A percentile compares a stretch with the other conserved stretches of the same genome.
phyloP scores from a whole-genome alignment of 2,113 vertebrate species.

The Cebidichthys violaceus region DNA sequence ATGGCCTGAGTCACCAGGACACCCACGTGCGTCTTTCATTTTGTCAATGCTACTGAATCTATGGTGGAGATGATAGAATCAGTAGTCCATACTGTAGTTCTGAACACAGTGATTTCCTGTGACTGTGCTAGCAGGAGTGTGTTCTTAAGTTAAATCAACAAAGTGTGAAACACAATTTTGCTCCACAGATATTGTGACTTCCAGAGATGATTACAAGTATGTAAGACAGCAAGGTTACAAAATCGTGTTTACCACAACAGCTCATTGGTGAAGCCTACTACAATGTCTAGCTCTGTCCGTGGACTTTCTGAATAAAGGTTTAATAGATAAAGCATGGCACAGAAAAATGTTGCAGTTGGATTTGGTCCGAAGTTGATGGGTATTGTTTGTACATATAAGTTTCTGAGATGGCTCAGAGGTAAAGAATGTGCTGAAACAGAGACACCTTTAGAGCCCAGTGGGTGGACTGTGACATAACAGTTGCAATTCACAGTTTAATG shows the following conservation, averaged over 20 bases:
- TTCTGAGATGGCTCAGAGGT: background rate
- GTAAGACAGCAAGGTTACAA: background rate
- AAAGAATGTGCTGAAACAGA: background rate
- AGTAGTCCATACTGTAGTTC: background rate
- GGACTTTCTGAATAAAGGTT: background rate
- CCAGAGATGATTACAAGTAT: background rate
- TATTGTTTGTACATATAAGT: slow-evolving; percentile 16
- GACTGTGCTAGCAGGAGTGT: background rate
- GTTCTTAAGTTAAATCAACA: background rate
- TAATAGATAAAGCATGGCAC: slow-evolving; percentile 28
- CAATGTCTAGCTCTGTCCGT: background rate
- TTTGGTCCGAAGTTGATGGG: slow-evolving; percentile 28
- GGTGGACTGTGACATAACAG: slow-evolving; percentile 10
- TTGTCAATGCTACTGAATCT: background rate
- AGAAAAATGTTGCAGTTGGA: background rate
- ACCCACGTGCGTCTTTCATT: background rate
- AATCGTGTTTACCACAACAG: background rate
- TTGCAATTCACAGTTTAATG: slow-evolving; percentile 4
- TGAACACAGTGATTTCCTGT: slow-evolving; percentile 17
- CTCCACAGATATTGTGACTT: background rate
- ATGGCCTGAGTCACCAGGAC: background rate
- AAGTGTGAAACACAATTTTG: background rate
- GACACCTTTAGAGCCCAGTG: background rate
- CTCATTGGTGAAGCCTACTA: background rate
- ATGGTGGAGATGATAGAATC: slow-evolving; percentile 9